Evolutionary conservation across 2,113 vertebrate genomes (phyloP).

Genomic region (Campylomormyrus numenius): DNA sequence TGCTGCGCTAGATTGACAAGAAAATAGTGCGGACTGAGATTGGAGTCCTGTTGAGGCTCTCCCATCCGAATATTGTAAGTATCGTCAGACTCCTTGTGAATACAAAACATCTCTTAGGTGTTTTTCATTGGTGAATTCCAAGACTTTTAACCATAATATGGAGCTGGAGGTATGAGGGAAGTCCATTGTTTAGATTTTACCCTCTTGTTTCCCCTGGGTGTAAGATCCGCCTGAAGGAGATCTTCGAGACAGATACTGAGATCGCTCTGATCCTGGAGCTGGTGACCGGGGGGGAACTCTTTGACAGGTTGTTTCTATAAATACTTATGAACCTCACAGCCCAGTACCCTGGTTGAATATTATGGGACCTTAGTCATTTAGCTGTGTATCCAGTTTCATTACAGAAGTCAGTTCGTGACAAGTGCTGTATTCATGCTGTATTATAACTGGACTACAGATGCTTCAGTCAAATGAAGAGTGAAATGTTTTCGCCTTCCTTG

Average conservation of each 20-base stretch:
- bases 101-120: background rate
- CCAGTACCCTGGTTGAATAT: slow-evolving; percentile 1
- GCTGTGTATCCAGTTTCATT: slow-evolving; percentile 8
- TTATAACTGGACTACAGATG: slow-evolving; percentile 4
- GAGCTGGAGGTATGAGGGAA: background rate
- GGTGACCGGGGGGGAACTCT: slow-evolving; percentile 82
- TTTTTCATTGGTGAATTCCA: background rate
- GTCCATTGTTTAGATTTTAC: background rate
- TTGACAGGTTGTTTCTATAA: slow-evolving; percentile 66
- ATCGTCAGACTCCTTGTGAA: background rate
- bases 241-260: slow-evolving; percentile 75
- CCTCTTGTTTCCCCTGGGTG: background rate
- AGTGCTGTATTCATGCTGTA: slow-evolving; percentile 10
- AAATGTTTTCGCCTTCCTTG: slow-evolving; percentile 1
- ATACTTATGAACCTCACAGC: background rate
- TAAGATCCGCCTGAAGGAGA: slow-evolving; percentile 84
- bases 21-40: slow-evolving; percentile 84
- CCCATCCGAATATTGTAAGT: slow-evolving; percentile 82
- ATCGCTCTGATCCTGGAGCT: slow-evolving; percentile 78
- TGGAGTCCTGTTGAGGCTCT: slow-evolving; percentile 75
- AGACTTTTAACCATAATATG: background rate
- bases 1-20: slow-evolving; percentile 69
- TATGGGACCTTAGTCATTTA: background rate
- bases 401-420: slow-evolving; percentile 13
- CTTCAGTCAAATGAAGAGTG: slow-evolving; percentile 2